phyloP scores from a whole-genome alignment of 2,888 invertebrate species.

The Temnothorax unifasciatus region DNA sequence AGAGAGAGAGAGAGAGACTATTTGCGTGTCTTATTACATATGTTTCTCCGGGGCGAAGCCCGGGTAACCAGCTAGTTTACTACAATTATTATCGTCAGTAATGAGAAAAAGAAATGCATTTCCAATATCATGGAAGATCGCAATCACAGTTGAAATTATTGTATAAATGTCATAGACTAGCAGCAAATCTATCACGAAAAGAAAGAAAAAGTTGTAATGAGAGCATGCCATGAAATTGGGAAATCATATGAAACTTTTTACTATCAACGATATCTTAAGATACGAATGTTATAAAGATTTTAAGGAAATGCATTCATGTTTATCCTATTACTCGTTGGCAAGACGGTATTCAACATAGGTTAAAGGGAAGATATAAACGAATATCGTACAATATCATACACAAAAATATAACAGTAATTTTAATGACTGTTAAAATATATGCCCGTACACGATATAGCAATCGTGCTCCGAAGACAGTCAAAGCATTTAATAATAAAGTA shows the following conservation, averaged over 20 bases:
- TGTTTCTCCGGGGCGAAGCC: too few relatives aligned
- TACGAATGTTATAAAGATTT: not conserved
- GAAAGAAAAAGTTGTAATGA: not conserved
- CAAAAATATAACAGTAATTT: too few relatives aligned
- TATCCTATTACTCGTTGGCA: not conserved
- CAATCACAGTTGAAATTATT: slow-evolving; percentile 10
- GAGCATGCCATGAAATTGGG: not conserved
- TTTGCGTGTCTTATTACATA: too few relatives aligned
- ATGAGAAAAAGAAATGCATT: not conserved
- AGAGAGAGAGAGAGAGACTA: too few relatives aligned
- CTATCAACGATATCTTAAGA: not conserved
- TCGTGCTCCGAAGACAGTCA: too few relatives aligned
- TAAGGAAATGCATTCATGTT: not conserved
- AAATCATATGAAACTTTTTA: not conserved
- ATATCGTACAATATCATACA: not conserved
- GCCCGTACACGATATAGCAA: too few relatives aligned
- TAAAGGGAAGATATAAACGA: not conserved
- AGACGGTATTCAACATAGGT: not conserved
- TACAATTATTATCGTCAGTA: not conserved
- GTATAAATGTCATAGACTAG: slow-evolving; percentile 9
- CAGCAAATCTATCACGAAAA: not conserved
- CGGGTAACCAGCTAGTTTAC: too few relatives aligned
- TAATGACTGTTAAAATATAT: too few relatives aligned
- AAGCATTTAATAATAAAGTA: too few relatives aligned
- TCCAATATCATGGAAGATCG: not conserved